Base-by-base conservation (phyloP, 2,888 invertebrate genomes). In the Volucella inflata region DNA sequence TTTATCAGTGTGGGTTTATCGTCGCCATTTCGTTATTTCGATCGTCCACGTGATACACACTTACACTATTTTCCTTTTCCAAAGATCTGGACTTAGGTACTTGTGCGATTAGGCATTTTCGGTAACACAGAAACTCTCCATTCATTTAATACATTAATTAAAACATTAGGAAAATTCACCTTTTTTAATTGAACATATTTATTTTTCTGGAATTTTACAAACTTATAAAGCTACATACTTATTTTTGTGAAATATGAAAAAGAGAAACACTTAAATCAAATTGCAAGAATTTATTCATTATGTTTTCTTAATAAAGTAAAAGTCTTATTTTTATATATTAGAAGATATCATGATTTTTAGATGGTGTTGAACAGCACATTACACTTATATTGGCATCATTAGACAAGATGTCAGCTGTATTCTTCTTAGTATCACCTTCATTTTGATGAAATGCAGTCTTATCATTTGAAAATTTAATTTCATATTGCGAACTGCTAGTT, bases 361-460 rank as follows among this genome's bases (percentile, higher is more conserved):
- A 87, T 62, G 88, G 87, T 9, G 87, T 88, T 46, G 87, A 88
- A 44, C 87, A 88, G 16, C 84, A 84, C 11, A 84, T 82, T 84
- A 87, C 87, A 57, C 87, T 87, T 16, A 88, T 48, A 48, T 88
- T 87, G 2, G 57, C 59, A 78, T 84, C 75, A 10, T 9, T 50
- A 50, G 8, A n/a, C 14, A 16, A 51, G 10, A 57, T 51, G 11
- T 59, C 44, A n/a, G 50, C 9, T 51, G 16, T 12, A 21, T 57
- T n/a, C 44, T 64, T 55, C 1, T 48, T 46, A 0, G 16, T 21
- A 62, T 59, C 55, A 14, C 67, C 44, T 10, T 50, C 65, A 1
- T 72, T 55, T 68, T 17, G 17, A n/a, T 64, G 40, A 16, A 57
- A 64, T 6, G n/a, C 8, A 10, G 48, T 36, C 44, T 81, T 72